Conservation (phyloP, 2,113 vertebrate species). For the Sceloporus undulatus region DNA sequence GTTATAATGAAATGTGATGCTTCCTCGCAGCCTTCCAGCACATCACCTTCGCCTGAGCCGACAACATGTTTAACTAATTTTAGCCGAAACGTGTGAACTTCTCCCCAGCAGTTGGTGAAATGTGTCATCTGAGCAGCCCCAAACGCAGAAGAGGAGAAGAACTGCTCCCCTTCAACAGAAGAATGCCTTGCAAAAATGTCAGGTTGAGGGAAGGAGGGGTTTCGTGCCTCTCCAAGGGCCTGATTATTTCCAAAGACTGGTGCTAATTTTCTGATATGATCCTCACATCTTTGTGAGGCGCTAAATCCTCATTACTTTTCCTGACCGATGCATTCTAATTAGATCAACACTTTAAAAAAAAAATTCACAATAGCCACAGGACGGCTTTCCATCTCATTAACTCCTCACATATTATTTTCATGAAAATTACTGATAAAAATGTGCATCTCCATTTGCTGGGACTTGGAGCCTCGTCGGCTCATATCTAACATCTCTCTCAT, state of each 20-base stretch:
- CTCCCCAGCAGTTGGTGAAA: background rate
- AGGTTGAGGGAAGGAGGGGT: slow-evolving; percentile 49
- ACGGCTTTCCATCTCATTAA: slow-evolving; percentile 91
- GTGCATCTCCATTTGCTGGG: slow-evolving; percentile 86
- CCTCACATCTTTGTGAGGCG: slow-evolving; percentile 82
- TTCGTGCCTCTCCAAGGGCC: slow-evolving; percentile 71
- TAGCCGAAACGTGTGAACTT: slow-evolving; percentile 19
- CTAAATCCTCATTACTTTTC: slow-evolving; percentile 88
- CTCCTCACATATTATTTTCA: slow-evolving; percentile 89
- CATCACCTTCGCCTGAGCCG: background rate
- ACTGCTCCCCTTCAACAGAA: slow-evolving; percentile 12
- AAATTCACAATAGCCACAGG: slow-evolving; percentile 86
- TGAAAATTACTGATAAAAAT: slow-evolving; percentile 91
- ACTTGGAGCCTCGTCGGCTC: slow-evolving; percentile 79
- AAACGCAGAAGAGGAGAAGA: background rate
- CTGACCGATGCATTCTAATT: slow-evolving; percentile 88
- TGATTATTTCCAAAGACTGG: slow-evolving; percentile 81
- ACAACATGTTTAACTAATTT: slow-evolving; percentile 23
- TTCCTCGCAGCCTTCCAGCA: background rate
- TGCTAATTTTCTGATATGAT: slow-evolving; percentile 87
- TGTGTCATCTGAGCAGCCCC: background rate
- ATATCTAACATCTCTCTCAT: slow-evolving; percentile 87
- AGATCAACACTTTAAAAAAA: slow-evolving; percentile 82
- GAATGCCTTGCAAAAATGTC: slow-evolving; percentile 57
- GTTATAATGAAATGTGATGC: background rate